Conservation (phyloP, 2,888 invertebrate species). For the Scelioninae gen. 1 region DNA sequence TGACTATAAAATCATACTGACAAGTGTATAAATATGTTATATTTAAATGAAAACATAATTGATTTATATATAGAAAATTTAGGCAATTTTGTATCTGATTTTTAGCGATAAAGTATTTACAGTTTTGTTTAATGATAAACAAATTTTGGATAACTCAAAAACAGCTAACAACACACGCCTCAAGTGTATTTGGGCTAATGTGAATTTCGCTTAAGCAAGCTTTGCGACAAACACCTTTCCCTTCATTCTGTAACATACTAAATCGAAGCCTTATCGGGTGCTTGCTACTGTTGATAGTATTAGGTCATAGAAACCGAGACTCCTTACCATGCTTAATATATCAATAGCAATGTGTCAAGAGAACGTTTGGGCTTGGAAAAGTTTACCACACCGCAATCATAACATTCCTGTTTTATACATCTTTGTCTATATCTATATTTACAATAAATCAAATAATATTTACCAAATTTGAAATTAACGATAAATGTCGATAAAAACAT, state of each 20-base stretch:
- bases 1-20: too few species aligned
- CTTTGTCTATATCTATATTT: neutral
- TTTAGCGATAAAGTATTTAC: too few species aligned
- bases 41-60: too few species aligned
- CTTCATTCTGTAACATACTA: constrained; percentile 70
- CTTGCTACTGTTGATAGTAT: constrained; percentile 77
- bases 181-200: constrained; percentile 48
- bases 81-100: too few species aligned
- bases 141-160: too few species aligned
- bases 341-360: constrained; percentile 67
- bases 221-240: constrained; percentile 50
- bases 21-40: too few species aligned
- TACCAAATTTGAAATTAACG: neutral
- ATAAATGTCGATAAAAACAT: too few species aligned
- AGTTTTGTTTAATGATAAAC: too few species aligned
- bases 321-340: constrained; percentile 74
- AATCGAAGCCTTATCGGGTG: constrained; percentile 79
- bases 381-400: constrained; percentile 6
- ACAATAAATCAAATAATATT: neutral
- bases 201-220: constrained; percentile 50
- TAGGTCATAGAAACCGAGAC: constrained; percentile 69
- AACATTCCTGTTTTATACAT: neutral
- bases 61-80: too few species aligned
- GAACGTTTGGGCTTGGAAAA: constrained; percentile 22
- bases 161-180: neutral